phyloP scores from a whole-genome alignment of 2,113 vertebrate species.

The Pyrgilauda ruficollis region DNA sequence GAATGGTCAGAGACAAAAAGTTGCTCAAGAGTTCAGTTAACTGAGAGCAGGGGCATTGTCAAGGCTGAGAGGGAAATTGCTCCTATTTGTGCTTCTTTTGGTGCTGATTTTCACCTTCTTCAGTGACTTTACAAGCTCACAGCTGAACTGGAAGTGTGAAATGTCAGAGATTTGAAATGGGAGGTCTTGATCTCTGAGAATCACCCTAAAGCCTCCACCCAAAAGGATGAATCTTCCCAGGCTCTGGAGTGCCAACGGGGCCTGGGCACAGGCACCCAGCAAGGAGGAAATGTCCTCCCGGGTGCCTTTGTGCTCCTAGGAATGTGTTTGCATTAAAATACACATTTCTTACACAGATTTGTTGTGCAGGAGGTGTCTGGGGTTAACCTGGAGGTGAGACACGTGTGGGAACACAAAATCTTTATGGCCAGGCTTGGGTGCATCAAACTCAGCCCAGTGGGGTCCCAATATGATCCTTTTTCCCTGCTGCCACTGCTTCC shows the following conservation, averaged over 20 bases:
- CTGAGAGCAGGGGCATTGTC: neutral
- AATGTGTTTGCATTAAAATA: neutral
- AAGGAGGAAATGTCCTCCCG: neutral
- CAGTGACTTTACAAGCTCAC: neutral
- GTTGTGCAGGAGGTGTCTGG: neutral
- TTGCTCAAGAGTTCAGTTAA: neutral
- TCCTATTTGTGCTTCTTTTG: neutral
- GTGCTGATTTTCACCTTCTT: neutral
- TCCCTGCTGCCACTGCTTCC: neutral
- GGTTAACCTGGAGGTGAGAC: neutral
- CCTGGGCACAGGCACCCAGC: neutral
- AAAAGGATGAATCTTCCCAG: neutral
- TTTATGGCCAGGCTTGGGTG: neutral
- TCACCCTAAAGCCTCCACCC: neutral
- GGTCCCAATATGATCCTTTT: neutral
- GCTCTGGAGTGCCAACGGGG: neutral
- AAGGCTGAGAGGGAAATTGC: neutral
- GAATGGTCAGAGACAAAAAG: constrained; percentile 20
- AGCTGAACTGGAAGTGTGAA: neutral
- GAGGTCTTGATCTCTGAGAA: neutral
- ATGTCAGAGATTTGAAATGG: neutral
- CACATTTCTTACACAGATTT: neutral
- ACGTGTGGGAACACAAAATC: neutral
- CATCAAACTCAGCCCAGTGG: neutral
- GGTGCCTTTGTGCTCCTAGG: neutral